phyloP scores from a whole-genome alignment of 2,888 invertebrate genomes.

The Cosmia trapezina region DNA sequence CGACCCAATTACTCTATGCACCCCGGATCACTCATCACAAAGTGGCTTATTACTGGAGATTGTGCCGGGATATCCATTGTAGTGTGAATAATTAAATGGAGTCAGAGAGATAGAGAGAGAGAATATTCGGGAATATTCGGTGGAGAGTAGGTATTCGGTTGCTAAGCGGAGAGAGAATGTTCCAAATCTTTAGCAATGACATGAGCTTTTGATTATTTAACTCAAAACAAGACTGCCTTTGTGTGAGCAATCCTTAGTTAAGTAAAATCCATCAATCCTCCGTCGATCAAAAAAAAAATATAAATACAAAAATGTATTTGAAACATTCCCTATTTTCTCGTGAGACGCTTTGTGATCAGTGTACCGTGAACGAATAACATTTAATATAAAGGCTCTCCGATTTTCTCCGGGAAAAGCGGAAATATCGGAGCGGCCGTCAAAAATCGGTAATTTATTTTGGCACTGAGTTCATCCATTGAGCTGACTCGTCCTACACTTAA shows the following conservation, averaged over 20 bases:
- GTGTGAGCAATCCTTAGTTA: not conserved
- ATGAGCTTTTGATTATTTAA: not conserved
- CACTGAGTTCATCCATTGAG: conserved; percentile 23
- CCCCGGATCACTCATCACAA: conserved; percentile 51
- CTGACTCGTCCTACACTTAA: conserved; percentile 31
- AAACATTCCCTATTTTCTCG: conserved; percentile 16
- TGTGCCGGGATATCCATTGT: conserved; percentile 7
- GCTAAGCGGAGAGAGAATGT: not conserved
- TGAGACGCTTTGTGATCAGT: conserved; percentile 35
- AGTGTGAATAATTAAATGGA: conserved; percentile 36
- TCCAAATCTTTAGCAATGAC: not conserved
- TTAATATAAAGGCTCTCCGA: conserved; percentile 33
- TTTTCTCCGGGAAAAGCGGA: conserved; percentile 24
- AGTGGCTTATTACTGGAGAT: conserved; percentile 42
- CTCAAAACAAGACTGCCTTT: not conserved
- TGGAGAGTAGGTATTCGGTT: not conserved
- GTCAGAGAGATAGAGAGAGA: too few species aligned
- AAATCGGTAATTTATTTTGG: conserved; percentile 45
- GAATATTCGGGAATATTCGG: too few species aligned
- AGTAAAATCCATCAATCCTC: not conserved
- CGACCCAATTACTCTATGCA: conserved; percentile 57
- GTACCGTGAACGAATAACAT: conserved; percentile 37
- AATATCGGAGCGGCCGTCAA: conserved; percentile 39
- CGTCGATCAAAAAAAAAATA: conserved; percentile 1
- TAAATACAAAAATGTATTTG: conserved; percentile 17